Evolutionary conservation across 2,797 vertebrate species (phyloP), one percentile per base, ranked within the genome.

Genomic region (Epinephelus awoara): DNA sequence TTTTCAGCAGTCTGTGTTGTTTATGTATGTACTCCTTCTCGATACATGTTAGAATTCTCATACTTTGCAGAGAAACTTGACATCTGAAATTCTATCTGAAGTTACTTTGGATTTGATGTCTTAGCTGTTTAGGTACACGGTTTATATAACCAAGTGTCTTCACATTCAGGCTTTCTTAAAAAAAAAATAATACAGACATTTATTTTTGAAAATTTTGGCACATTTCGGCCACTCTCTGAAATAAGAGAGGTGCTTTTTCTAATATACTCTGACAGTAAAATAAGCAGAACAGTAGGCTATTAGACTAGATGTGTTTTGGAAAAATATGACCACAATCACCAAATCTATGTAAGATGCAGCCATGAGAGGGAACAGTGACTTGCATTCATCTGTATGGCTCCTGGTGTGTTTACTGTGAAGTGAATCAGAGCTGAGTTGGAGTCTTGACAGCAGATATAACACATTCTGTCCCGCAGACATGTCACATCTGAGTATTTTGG

Each of bases 1-100:
- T 92, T 96, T 96, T 95, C 95, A 95, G 95, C 95, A 95, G 95
- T 95, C 96, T 95, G 93, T 97, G 95, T 96, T 91, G 92, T 95
- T 93, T 95, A 91, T 96, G 92, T 96, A 91, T 96, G 93, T 97
- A 94, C 87, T 87, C 83, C 84, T 88, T 92, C 86, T 89, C 87
- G 69, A 84, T 75, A 89, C 91, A 85, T 89, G 92, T 94, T 95
- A 91, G 85, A 89, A 94, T 90, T 95, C 87, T 90, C 79, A 14
- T 91, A 80, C 74, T 87, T 91, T 92, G 84, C 95, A 92, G 91
- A 94, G 93, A 95, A 93, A 94, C 93, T 92, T 94, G 92, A 95
- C 95, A 95, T 94, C 93, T 94, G 87, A 94, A 96, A 94, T 93
- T 86, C 79, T 91, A 75, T 84, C 78, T 84, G 84, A 89, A 80